A percentile compares a stretch with the other conserved stretches of the same genome.
Conservation (phyloP, 2,888 invertebrate genomes). For the Subacronicta megacephala region DNA sequence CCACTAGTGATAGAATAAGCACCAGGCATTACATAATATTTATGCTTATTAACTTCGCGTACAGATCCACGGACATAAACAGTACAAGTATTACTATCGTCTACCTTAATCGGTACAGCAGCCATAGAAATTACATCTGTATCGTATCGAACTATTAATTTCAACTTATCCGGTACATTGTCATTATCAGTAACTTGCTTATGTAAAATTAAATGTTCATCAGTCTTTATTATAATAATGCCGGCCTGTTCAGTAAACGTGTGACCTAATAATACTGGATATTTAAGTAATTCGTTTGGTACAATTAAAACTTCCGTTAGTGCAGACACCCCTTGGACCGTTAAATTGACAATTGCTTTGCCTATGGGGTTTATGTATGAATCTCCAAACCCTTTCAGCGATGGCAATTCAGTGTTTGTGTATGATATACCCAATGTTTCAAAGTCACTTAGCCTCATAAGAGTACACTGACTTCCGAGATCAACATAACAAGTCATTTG, state of each 20-base stretch:
- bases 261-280: constrained; percentile 27
- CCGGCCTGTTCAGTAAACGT: constrained; percentile 34
- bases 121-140: neutral
- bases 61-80: neutral
- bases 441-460: neutral
- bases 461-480: constrained; percentile 1
- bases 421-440: neutral
- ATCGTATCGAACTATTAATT: neutral
- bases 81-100: neutral
- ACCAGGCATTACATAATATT: constrained; percentile 1
- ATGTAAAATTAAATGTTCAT: constrained; percentile 9
- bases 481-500: constrained; percentile 1
- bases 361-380: constrained; percentile 10
- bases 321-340: constrained; percentile 14
- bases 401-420: neutral
- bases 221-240: constrained; percentile 33
- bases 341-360: constrained; percentile 7
- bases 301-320: constrained; percentile 21
- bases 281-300: constrained; percentile 23
- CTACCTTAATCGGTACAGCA: neutral
- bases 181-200: constrained; percentile 1
- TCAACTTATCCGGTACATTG: neutral
- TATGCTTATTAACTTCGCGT: neutral
- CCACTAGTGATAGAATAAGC: neutral
- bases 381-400: constrained; percentile 1